Evolutionary conservation across 2,888 invertebrate species (phyloP).

Genomic region (Sesia apiformis): DNA sequence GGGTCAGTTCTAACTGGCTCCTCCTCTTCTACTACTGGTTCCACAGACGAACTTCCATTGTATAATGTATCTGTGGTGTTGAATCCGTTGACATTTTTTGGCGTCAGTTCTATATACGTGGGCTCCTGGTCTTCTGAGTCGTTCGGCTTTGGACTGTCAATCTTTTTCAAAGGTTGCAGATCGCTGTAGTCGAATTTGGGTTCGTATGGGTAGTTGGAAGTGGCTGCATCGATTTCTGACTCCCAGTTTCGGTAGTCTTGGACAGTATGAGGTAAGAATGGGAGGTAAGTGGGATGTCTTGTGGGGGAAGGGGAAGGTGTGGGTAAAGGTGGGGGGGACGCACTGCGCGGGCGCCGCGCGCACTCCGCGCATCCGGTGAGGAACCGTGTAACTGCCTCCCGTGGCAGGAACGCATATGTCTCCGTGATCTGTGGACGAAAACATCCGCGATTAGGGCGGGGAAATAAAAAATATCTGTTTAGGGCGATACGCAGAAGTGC

Average conservation of each 20-base stretch:
- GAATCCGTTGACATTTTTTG: constrained; percentile 50
- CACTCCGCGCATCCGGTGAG: constrained; percentile 96
- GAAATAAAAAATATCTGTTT: no score
- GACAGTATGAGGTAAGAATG: constrained; percentile 56
- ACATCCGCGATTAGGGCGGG: constrained; percentile 24
- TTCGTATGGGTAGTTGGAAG: constrained; percentile 53
- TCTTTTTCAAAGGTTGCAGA: constrained; percentile 56
- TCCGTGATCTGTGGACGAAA: constrained; percentile 90
- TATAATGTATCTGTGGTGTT: constrained; percentile 29
- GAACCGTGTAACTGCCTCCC: constrained; percentile 97
- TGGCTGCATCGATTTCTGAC: constrained; percentile 67
- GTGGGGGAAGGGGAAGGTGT: constrained; percentile 67
- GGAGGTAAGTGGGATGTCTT: constrained; percentile 56
- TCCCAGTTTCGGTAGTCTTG: constrained; percentile 71
- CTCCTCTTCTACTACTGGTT: constrained; percentile 57
- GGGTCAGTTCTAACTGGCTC: constrained; percentile 59
- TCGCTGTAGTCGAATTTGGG: constrained; percentile 61
- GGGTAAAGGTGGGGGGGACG: constrained; percentile 73
- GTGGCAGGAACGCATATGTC: constrained; percentile 95
- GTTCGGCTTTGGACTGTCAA: constrained; percentile 51
- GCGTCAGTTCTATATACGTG: constrained; percentile 60
- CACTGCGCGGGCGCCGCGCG: constrained; percentile 83
- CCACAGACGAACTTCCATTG: constrained; percentile 45
- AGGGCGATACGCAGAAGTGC: no score
- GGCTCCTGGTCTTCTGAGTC: constrained; percentile 53